These are phyloP conservation scores for Polymixis flavicincta DNA, from an alignment of 2,888 invertebrate genomes.

Conservation along the genomic window DNA sequence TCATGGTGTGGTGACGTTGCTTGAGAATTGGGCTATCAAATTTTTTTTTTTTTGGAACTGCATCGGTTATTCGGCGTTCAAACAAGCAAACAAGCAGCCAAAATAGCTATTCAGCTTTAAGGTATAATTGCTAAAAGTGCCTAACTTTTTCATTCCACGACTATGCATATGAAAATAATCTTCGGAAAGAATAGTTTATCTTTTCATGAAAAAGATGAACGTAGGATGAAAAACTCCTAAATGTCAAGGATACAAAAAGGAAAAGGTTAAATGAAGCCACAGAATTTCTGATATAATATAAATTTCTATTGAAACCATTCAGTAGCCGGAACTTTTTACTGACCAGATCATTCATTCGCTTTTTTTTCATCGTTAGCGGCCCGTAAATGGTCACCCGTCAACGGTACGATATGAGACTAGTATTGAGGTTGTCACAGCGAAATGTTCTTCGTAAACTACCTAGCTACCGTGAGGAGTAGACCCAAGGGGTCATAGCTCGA, in stretches of 20 bases:
- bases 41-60: too few species aligned
- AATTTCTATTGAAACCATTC: slow-evolving; percentile 38
- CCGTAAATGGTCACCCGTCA: slow-evolving; percentile 22
- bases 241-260: slow-evolving; percentile 46
- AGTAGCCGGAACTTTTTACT: slow-evolving; percentile 27
- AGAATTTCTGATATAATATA: slow-evolving; percentile 18
- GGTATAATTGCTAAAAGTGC: background rate
- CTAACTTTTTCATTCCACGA: background rate
- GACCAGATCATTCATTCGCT: slow-evolving; percentile 24
- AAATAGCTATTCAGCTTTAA: too few species aligned
- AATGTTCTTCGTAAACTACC: background rate
- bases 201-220: slow-evolving; percentile 26
- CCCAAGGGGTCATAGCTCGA: background rate
- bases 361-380: slow-evolving; percentile 20
- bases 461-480: background rate
- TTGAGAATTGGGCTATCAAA: too few species aligned
- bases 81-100: too few species aligned
- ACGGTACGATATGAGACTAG: too few species aligned
- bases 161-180: slow-evolving; percentile 18
- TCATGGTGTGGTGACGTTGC: too few species aligned
- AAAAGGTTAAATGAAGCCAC: slow-evolving; percentile 38
- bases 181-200: slow-evolving; percentile 9
- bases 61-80: too few species aligned
- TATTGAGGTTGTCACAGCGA: background rate
- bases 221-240: slow-evolving; percentile 13